Evolutionary conservation across 2,797 vertebrate species (phyloP), one percentile per base, ranked within the genome.

Genomic region (Tachyglossus aculeatus): DNA sequence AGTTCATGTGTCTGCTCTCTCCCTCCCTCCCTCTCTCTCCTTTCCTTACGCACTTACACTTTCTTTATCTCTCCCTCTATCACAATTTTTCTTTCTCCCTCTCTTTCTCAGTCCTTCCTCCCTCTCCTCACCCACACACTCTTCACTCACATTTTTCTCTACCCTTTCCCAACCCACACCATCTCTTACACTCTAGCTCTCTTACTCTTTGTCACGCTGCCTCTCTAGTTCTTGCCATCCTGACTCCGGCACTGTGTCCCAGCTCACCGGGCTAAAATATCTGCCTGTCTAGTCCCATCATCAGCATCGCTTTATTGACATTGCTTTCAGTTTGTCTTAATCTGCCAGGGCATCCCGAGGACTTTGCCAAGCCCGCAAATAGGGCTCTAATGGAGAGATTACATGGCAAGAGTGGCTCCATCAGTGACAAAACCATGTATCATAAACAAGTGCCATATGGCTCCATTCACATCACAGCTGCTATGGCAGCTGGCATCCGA

Each of bases 281-380:
- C 1, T 36, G 12, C 43, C 50, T 37, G 0, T 38, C 7, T 27
- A 37, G 14, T 40, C 47, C 53, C 2, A 7, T 13, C 9, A 16
- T 39, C 12, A 48, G 19, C 21, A 21, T 78, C 56, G 43, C 48
- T 62, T 71, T 16, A 29, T 36, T 52, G 45, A 61, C 34, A 54
- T 33, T 19, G 40, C 2, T 25, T 4, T 53, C 12, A 62, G 2
- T 21, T 64, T 22, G 0, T 27, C 34, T 71, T 52, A 65, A 60
- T 15, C 15, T 41, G 11, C 3, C 29, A 71, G 53, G 60, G 13
- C 12, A 27, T 57, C 43, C 50, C 14, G 39, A 54, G 38, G 4
- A 41, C 4, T 25, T 11, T 39, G n/a, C 13, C 29, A 25, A 3
- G 5, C 10, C 12, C 44, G 15, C 14, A 47, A 45, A 21, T 2